Base-by-base conservation (phyloP, 2,113 vertebrate genomes). In the Microtus richardsoni region DNA sequence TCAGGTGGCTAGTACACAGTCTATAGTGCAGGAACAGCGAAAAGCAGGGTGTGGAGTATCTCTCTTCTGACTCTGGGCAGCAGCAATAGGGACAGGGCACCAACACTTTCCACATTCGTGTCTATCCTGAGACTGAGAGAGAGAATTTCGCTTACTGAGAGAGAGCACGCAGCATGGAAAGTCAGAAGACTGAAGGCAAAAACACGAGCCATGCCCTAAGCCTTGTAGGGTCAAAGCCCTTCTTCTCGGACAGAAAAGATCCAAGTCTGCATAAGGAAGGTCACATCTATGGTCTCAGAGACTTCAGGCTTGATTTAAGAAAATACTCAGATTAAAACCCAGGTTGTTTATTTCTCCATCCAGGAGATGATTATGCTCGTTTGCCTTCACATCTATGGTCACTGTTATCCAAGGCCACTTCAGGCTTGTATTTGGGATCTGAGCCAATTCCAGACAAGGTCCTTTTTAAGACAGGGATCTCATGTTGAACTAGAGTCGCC, bases 401-500 rank as follows among this genome's bases (percentile, higher is more conserved):
- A 3, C 74, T 78, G 39, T 52, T 88, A 66, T 33, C 49, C 74
- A 26, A 41, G 49, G 89, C 80, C 70, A 74, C 58, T 92, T 52
- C 49, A 90, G 94, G 52, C 36, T 90, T 93, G 94, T 54, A 74
- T 70, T 21, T 60, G 60, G 47, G 71, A 77, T 94, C n/a, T 82
- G 44, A 83, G 92, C 84, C 13, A 14, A 78, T 85, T 93, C 78
- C 79, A 80, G 47, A 36, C n/a, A 5, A 74, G 84, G 74, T 4
- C 75, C 70, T 11, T 8, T 0, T 94, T 96, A 44, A 21, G 62
- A 86, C 89, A 58, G 39, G 85, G 82, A 97, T 41, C 11, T 88
- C 54, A 68, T 97, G 36, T 77, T 97, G 93, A 71, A 5, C 83
- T 95, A 49, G 78, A 64, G 7, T 90, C 94, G 73, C 85, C 60